These are phyloP conservation scores for Selene dorsalis DNA, from an alignment of 2,797 vertebrate species.

Conservation along the genomic window DNA sequence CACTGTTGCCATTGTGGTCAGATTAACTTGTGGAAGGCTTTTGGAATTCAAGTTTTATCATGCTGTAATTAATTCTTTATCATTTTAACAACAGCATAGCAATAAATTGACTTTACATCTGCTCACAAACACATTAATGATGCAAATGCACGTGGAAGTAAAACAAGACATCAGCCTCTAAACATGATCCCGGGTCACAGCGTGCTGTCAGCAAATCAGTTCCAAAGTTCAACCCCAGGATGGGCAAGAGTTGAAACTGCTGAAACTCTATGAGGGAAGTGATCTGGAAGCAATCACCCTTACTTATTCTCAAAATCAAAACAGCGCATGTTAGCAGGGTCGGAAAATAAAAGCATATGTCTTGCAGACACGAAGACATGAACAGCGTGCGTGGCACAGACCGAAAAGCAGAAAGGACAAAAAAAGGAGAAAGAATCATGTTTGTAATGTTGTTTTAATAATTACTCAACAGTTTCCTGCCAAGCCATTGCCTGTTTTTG, in stretches of 20 bases:
- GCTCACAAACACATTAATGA: conserved; percentile 8
- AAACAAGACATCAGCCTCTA: conserved; percentile 35
- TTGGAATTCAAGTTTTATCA: conserved; percentile 1
- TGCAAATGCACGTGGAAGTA: conserved; percentile 14
- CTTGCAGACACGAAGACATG: conserved; percentile 46
- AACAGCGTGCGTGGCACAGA: conserved; percentile 34
- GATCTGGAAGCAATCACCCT: conserved; percentile 78
- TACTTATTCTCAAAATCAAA: conserved; percentile 65
- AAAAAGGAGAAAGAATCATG: not conserved
- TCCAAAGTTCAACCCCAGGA: conserved; percentile 42
- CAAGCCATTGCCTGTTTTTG: conserved; percentile 32
- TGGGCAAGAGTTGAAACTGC: conserved; percentile 47
- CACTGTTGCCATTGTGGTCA: conserved; percentile 27
- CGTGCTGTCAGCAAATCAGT: conserved; percentile 25
- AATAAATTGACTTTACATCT: conserved; percentile 30
- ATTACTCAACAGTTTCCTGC: conserved; percentile 41
- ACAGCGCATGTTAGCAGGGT: conserved; percentile 56
- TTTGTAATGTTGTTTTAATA: conserved; percentile 23
- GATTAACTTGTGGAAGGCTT: conserved; percentile 13
- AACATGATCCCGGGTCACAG: conserved; percentile 35
- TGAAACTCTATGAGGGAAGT: conserved; percentile 36
- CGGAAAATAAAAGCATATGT: conserved; percentile 76
- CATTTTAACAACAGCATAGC: not conserved
- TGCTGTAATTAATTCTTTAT: conserved; percentile 18
- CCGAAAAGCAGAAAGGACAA: conserved; percentile 9